Conservation (phyloP, 2,113 vertebrate species). For the Nesoenas mayeri region DNA sequence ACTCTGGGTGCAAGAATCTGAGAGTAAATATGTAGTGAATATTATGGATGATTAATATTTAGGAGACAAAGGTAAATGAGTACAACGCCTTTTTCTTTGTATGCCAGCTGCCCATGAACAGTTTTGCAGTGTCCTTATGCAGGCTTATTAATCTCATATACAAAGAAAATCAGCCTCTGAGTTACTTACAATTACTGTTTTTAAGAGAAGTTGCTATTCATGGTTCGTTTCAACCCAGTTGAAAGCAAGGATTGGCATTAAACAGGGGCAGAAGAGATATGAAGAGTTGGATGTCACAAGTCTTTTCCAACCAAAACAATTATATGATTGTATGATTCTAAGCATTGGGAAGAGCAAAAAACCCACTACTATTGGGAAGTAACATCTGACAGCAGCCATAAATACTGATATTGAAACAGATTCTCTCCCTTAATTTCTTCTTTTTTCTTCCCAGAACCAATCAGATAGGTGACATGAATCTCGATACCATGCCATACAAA, state of each 20-base stretch:
- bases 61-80: not conserved
- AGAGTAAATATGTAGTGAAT: not conserved
- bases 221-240: not conserved
- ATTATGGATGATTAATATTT: not conserved
- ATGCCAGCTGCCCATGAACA: not conserved
- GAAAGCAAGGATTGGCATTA: not conserved
- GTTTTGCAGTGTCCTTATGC: not conserved
- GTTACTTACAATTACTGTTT: not conserved
- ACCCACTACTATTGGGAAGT: not conserved
- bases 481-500: not conserved
- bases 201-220: not conserved
- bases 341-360: not conserved
- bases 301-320: too few species aligned
- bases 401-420: not conserved
- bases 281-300: not conserved
- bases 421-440: not conserved
- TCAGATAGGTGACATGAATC: not conserved
- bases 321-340: too few species aligned
- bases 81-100: not conserved
- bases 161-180: not conserved
- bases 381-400: not conserved
- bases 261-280: not conserved
- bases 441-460: not conserved
- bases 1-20: not conserved
- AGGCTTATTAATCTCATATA: not conserved